These are phyloP conservation scores for Labroides dimidiatus DNA, from an alignment of 2,797 vertebrate species.

Conservation along the genomic window DNA sequence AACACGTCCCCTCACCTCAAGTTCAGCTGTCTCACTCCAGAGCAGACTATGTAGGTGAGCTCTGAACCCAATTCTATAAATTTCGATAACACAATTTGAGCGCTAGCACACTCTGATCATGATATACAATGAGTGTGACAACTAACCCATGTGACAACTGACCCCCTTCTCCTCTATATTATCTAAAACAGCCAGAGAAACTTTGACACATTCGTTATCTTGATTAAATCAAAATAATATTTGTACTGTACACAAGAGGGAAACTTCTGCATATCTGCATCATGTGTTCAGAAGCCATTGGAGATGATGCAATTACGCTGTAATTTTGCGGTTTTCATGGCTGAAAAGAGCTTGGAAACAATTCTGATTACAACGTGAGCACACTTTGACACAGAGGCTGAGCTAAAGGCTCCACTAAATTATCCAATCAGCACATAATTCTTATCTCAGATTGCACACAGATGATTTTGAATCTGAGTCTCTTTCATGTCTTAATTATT, in stretches of 20 bases:
- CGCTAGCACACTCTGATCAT: too few relatives aligned
- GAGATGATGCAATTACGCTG: background rate
- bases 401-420: constrained; percentile 17
- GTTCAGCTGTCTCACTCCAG: too few relatives aligned
- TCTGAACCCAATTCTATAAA: too few relatives aligned
- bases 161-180: too few relatives aligned
- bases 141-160: too few relatives aligned
- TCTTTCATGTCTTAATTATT: constrained; percentile 37
- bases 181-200: too few relatives aligned
- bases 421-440: constrained; percentile 35
- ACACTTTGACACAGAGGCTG: constrained; percentile 11
- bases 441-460: constrained; percentile 37
- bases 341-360: constrained; percentile 16
- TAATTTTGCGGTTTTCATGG: background rate
- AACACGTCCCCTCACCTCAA: too few relatives aligned
- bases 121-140: too few relatives aligned
- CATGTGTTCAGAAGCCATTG: background rate
- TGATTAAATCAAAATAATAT: constrained; percentile 3
- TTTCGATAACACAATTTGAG: too few relatives aligned
- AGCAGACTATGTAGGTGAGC: too few relatives aligned
- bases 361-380: constrained; percentile 2
- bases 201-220: background rate
- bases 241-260: background rate
- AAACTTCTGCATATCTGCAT: background rate
- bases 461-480: constrained; percentile 18